Percentiles rank a stretch among this genome's conserved stretches.
phyloP scores from a whole-genome alignment of 1,140 invertebrate species.

The Drosophila orosa region DNA sequence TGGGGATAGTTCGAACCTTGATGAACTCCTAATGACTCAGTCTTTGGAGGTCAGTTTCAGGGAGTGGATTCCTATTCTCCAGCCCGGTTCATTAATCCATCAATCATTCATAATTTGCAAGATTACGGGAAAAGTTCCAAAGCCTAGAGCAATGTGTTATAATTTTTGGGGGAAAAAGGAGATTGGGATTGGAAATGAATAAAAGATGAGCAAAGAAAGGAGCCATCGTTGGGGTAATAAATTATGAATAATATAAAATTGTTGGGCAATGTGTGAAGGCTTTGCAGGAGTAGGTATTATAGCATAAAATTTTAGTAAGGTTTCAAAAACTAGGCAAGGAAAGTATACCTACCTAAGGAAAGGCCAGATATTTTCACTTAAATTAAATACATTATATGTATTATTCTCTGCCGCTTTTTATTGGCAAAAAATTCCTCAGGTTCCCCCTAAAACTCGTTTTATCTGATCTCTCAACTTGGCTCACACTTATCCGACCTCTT shows the following conservation, averaged over 20 bases:
- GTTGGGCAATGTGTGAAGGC: not conserved
- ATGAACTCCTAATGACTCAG: conserved; percentile 51
- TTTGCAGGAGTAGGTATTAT: too few relatives aligned
- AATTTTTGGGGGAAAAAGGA: not conserved
- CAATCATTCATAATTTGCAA: conserved; percentile 53
- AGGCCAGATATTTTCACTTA: not conserved
- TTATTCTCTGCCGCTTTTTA: not conserved
- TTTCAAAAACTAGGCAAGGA: not conserved
- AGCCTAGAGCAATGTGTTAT: conserved; percentile 9
- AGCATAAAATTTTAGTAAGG: not conserved
- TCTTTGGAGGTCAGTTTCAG: conserved; percentile 1
- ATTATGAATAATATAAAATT: conserved; percentile 13
- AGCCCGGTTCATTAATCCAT: conserved; percentile 22
- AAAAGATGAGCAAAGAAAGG: conserved; percentile 19
- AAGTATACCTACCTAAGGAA: not conserved
- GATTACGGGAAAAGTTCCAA: not conserved
- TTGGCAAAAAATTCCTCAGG: conserved; percentile 1
- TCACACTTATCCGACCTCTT: conserved; percentile 32
- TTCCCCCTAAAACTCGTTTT: conserved; percentile 2
- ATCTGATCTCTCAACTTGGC: conserved; percentile 23
- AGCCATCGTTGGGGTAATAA: not conserved
- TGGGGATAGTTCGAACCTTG: conserved; percentile 21
- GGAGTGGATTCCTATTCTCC: not conserved
- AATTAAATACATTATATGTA: not conserved
- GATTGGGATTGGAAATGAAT: conserved; percentile 7